Evolutionary conservation across 2,888 invertebrate genomes (phyloP), one percentile per base, ranked within the genome.

Genomic region (Mimas tiliae): DNA sequence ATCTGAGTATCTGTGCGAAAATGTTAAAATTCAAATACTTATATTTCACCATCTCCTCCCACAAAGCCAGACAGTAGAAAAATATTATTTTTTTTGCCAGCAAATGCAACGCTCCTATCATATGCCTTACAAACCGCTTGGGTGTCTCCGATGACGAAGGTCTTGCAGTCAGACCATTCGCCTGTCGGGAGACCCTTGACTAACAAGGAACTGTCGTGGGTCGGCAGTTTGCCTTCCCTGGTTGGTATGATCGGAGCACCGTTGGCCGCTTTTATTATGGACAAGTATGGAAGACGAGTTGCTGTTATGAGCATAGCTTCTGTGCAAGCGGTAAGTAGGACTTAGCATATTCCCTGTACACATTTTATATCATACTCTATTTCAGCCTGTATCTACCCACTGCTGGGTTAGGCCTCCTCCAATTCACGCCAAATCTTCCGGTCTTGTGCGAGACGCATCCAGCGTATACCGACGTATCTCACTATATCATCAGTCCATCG

Each of bases 91-190:
- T 55, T 55, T n/a, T 4, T 73, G 82, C 12, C 79, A 94, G 94
- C 83, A 3, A 90, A 90, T 69, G 66, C 89, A 50, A 75, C 89
- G 14, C 72, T 88, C 8, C 78, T 94, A n/a, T 87, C 85, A 38
- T 85, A 90, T 65, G 94, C 94, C 0, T 81, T 88, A 1, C 88
- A 88, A 69, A 77, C 84, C 2, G 94, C 93, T 2, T 94, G 93
- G 91, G 79, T 91, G 0, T 92, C 94, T 0, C 90, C 93, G 0
- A 86, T 89, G 69, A 73, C 88, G 19, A 84, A 85, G 6, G 69
- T 88, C 16, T 76, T 94, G 48, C 81, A 88, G 68, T 88, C 91
- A 0, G 70, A 76, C 6, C 52, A 72, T 6, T 86, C 89, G 0
- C 89, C 91, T 0, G 74, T 84, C 6, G 89, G 86, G 0, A 70